A percentile compares a stretch with the other conserved stretches of the same genome.
These are phyloP conservation scores for Lagopus leucura DNA, from an alignment of 2,113 vertebrate species.

Conservation along the genomic window DNA sequence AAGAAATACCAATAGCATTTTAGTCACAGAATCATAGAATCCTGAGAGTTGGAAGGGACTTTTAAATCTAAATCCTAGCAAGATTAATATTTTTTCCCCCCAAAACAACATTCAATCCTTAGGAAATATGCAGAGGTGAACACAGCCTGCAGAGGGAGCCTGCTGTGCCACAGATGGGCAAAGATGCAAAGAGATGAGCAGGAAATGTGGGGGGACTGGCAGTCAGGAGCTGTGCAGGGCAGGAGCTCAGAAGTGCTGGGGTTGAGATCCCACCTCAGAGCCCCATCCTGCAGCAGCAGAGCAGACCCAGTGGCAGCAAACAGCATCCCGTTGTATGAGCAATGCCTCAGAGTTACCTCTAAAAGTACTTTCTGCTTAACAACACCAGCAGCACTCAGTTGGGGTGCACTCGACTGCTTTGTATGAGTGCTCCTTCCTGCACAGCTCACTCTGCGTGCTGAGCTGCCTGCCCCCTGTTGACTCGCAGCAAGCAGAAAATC, in stretches of 20 bases:
- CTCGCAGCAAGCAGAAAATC: background rate
- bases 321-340: background rate
- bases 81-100: background rate
- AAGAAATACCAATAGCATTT: background rate
- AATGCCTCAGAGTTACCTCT: background rate
- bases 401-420: background rate
- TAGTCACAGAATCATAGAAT: too few relatives aligned
- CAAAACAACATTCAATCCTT: background rate
- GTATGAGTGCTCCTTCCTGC: background rate
- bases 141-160: conserved; percentile 15
- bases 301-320: background rate
- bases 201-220: fast-evolving
- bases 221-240: background rate
- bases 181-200: background rate
- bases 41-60: too few relatives aligned
- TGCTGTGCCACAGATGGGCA: background rate
- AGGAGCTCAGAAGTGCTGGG: background rate
- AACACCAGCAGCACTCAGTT: fast-evolving
- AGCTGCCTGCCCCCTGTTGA: background rate
- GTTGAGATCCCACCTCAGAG: background rate
- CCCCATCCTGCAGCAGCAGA: background rate
- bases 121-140: background rate
- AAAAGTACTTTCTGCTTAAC: background rate
- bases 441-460: background rate
- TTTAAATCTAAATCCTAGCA: background rate